A percentile compares a stretch with the other conserved stretches of the same genome.
Evolutionary conservation across 53 echinoderm and acorn worm species (phyloP).

Genomic region (Astropecten irregularis): DNA sequence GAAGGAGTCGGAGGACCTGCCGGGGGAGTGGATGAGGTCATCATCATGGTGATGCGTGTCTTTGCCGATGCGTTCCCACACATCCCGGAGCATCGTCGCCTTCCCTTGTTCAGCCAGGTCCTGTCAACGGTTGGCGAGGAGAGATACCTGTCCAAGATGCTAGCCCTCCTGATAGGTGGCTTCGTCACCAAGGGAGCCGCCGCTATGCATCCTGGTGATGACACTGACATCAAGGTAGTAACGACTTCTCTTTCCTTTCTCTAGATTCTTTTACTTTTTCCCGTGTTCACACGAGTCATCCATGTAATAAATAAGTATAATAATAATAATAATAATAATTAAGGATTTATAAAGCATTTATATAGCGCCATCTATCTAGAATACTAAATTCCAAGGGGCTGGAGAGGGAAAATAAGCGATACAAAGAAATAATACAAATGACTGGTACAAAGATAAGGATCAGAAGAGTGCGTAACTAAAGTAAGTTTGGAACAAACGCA

Average conservation of each 20-base stretch:
- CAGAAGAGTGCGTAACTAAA: too few relatives aligned
- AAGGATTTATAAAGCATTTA: too few relatives aligned
- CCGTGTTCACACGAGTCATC: too few relatives aligned
- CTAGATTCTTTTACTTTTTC: neutral
- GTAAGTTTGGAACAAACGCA: too few relatives aligned
- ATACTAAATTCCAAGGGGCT: too few relatives aligned
- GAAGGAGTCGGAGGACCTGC: too few relatives aligned
- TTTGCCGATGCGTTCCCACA: constrained; percentile 96
- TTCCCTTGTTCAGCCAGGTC: constrained; percentile 88
- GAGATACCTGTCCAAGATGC: constrained; percentile 78
- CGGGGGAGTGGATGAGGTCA: constrained; percentile 66
- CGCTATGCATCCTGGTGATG: constrained; percentile 76
- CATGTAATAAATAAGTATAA: too few relatives aligned
- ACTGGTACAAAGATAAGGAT: too few relatives aligned
- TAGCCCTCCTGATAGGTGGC: constrained; percentile 69
- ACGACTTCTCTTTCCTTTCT: neutral
- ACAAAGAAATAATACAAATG: too few relatives aligned
- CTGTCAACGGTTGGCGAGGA: constrained; percentile 74
- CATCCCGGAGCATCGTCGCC: constrained; percentile 88
- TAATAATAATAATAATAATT: too few relatives aligned
- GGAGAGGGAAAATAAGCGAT: too few relatives aligned
- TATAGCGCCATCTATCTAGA: too few relatives aligned
- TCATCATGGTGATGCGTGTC: constrained; percentile 91
- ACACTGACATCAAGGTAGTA: constrained; percentile 58
- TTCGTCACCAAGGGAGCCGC: constrained; percentile 74